Conservation (phyloP, 2,888 invertebrate genomes). For the Lasioglossum morio region DNA sequence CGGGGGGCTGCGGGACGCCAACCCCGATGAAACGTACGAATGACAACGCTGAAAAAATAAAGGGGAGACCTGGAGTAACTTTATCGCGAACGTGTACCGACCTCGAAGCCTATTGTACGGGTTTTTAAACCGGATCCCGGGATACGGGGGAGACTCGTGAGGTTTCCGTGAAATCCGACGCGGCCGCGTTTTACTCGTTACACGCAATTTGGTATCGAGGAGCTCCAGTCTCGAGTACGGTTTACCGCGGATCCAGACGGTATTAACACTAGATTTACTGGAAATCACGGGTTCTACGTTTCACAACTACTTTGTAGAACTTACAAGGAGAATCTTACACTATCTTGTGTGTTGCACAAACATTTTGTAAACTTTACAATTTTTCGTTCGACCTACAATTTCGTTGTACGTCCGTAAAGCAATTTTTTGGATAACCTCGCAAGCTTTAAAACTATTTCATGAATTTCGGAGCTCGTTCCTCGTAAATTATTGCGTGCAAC, state of each 20-base stretch:
- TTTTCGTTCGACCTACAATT: too few species aligned
- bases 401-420: too few species aligned
- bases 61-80: slow-evolving; percentile 22
- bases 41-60: slow-evolving; percentile 1
- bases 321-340: too few species aligned
- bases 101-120: slow-evolving; percentile 17
- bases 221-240: not conserved
- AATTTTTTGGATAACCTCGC: not conserved
- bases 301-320: too few species aligned
- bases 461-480: not conserved
- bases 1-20: not conserved
- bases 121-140: slow-evolving; percentile 35
- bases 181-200: slow-evolving; percentile 16
- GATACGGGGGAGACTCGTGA: slow-evolving; percentile 9
- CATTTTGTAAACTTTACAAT: too few species aligned
- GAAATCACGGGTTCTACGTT: too few species aligned
- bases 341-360: too few species aligned
- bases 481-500: not conserved
- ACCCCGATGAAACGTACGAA: not conserved
- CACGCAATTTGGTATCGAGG: slow-evolving; percentile 31
- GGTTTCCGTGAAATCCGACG: slow-evolving; percentile 45
- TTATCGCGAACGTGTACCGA: not conserved
- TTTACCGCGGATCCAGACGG: not conserved
- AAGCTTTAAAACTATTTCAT: not conserved
- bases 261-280: not conserved